Base-by-base conservation (phyloP, 2,797 vertebrate genomes). In the Centroberyx gerrardi region DNA sequence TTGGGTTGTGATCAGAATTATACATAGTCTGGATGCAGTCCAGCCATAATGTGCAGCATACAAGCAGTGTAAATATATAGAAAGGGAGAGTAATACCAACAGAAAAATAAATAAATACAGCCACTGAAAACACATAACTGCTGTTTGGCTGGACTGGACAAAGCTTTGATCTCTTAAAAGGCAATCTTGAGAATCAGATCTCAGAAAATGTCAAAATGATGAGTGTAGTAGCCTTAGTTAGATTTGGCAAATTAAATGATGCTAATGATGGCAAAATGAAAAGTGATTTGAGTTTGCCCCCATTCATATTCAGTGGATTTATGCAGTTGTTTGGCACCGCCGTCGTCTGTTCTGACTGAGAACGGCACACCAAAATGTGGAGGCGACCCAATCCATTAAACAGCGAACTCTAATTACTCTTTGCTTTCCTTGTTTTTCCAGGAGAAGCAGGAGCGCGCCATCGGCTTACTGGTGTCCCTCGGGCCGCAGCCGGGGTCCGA, bases 401-500 rank as follows among this genome's bases (percentile, higher is more conserved):
- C 18, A 22, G 10, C 40, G 2, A 4, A 44, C 44, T 31, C 10
- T 18, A 33, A n/a, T n/a, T 44, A 12, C 15, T 42, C 14, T 9
- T 61, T 36, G 1, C 27, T 54, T 48, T 70, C 9, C 18, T n/a
- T 22, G 31, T 28, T n/a, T 15, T 48, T 55, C 10, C 70, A 97
- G 97, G 96, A 97, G 83, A 95, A 92, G 28, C 96, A 96, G 65
- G 97, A 98, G 68, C 95, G 96, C 51, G 96, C 97, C 5, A 94
- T 97, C 48, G 97, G 97, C 29, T 90, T 97, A 72, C 94, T 98
- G 67, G 97, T 97, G 0, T 98, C 96, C 62, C 87, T 97, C 15
- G 97, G 97, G 28, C 97, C 97, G 1, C 93, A 94, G 44, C 95
- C 95, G 1, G 95, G 95, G 9, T 85, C 96, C 0, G 97, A 97